Conservation (phyloP, 2,888 invertebrate species). For the Philhelius pedissequus region DNA sequence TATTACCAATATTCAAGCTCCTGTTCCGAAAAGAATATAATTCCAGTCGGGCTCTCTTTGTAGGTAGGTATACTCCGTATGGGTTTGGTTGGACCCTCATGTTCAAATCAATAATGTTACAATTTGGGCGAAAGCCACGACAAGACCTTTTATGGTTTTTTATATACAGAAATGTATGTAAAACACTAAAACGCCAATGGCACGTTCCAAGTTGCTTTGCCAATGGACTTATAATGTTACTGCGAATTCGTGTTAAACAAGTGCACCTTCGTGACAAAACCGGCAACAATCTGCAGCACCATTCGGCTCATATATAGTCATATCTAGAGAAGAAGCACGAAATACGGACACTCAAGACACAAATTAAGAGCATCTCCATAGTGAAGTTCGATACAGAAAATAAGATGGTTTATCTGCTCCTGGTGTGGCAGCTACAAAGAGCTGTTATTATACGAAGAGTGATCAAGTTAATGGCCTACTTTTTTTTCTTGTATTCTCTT, state of each 20-base stretch:
- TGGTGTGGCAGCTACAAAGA: conserved; percentile 43
- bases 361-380: conserved; percentile 64
- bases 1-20: conserved; percentile 23
- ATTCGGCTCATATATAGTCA: background rate
- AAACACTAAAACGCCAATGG: conserved; percentile 47
- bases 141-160: conserved; percentile 48
- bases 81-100: conserved; percentile 32
- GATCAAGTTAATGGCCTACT: conserved; percentile 66
- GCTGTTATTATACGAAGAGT: conserved; percentile 44
- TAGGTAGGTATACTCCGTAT: background rate
- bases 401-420: conserved; percentile 40
- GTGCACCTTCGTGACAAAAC: conserved; percentile 67
- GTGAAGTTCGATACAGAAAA: conserved; percentile 16
- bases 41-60: conserved; percentile 7
- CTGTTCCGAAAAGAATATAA: conserved; percentile 36
- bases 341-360: conserved; percentile 48
- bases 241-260: conserved; percentile 64
- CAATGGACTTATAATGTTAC: background rate
- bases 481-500: background rate
- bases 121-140: conserved; percentile 57
- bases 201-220: conserved; percentile 44
- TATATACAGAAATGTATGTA: background rate
- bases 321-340: too few relatives aligned
- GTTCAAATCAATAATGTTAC: conserved; percentile 11
- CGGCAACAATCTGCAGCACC: conserved; percentile 25